Evolutionary conservation across 2,113 vertebrate genomes (phyloP).

Genomic region (Gallinago undulata): DNA sequence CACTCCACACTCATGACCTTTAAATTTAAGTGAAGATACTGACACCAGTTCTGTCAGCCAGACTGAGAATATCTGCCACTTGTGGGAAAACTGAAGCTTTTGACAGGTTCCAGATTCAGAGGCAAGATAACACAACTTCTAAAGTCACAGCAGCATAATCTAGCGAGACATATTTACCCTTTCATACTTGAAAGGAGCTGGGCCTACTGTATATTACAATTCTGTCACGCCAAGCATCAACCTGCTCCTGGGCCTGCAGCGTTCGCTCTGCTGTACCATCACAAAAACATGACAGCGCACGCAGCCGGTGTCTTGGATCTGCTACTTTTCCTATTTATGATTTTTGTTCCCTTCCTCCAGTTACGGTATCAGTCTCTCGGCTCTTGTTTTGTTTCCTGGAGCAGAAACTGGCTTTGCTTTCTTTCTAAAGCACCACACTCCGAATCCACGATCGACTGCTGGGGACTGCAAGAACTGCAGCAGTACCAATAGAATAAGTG

Average conservation of each 20-base stretch:
- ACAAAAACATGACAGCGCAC: background rate
- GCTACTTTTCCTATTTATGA: accelerated
- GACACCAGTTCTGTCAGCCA: background rate
- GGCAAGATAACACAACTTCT: background rate
- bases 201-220: background rate
- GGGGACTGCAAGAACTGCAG: background rate
- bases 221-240: background rate
- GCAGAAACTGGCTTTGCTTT: background rate
- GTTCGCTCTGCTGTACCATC: background rate
- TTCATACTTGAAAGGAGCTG: background rate
- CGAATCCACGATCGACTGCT: background rate
- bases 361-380: background rate
- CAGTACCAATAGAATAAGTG: background rate
- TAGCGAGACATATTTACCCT: background rate
- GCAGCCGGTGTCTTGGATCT: background rate
- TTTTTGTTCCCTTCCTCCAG: background rate
- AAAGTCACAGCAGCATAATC: background rate
- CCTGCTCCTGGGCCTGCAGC: background rate
- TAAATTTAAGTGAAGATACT: background rate
- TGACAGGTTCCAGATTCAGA: background rate
- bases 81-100: background rate
- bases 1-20: background rate
- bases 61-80: background rate
- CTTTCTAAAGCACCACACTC: background rate
- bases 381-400: background rate